Evolutionary conservation across 2,113 vertebrate species (phyloP), one percentile per base, ranked within the genome.

Genomic region (Notarius lentiginosus): DNA sequence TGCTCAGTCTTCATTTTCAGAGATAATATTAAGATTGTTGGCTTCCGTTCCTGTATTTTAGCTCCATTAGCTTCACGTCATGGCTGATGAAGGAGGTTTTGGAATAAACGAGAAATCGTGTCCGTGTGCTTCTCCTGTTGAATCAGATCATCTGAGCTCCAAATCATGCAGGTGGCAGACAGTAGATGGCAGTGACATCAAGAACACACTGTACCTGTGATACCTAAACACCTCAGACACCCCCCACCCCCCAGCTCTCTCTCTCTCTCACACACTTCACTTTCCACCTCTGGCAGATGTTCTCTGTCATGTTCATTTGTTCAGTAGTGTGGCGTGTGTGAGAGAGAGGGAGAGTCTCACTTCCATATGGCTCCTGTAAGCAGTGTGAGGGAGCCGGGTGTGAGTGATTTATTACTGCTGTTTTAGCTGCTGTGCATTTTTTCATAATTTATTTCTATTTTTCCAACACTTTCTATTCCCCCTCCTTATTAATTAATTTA

Each of bases 401-500:
- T 18, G 30, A 86, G 20, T 72, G 84, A 86, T 89, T 83, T 58
- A 89, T 89, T 84, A 77, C 80, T 58, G 51, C 76, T 84, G 34
- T 14, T 73, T 84, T 72, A 56, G 66, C 60, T 53, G 76, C 12
- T 58, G 55, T 53, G 12, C 11, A 27, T 73, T 41, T 73, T 47
- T 22, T 75, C 20, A 49, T 75, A 20, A 72, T 75, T 75, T 49
- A 47, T 75, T 75, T 24, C 9, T 22, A 12, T 75, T 53, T 14
- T 76, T 51, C 1, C 18, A 22, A 49, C 20, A 49, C 41, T 73
- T 41, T 73, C 22, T 72, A 8, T 49, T 55, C 72, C 47, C 56
- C 53, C 8, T 0, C 53, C 4, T 80, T 63, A 30, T 30, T 18
- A 70, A 70, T 70, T 18, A 7, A 70, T 41, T 17, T 34, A 34